Evolutionary conservation across 2,797 vertebrate genomes (phyloP).

Genomic region (Hyperoplus immaculatus): DNA sequence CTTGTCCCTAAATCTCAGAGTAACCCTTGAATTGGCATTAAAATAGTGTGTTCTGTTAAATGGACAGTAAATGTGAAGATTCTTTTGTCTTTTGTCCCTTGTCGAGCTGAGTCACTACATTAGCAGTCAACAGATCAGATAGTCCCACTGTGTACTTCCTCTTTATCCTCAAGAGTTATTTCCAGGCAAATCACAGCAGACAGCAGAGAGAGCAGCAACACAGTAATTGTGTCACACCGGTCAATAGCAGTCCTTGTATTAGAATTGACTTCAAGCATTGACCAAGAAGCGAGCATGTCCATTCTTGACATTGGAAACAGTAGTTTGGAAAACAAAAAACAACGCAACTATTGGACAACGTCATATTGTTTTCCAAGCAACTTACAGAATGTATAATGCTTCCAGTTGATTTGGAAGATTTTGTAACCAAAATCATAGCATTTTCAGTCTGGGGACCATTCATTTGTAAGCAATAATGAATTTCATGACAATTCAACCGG

Average conservation of each 20-base stretch:
- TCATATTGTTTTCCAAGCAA: too few relatives aligned
- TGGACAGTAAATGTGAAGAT: background rate
- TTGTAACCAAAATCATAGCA: background rate
- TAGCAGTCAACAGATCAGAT: constrained; percentile 17
- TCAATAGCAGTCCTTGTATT: constrained; percentile 50
- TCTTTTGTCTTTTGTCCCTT: background rate
- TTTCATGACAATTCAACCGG: background rate
- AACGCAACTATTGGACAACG: too few relatives aligned
- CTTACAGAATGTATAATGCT: background rate
- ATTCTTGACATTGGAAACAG: too few relatives aligned
- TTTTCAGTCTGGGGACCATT: background rate
- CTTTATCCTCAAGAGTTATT: constrained; percentile 40
- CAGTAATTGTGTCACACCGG: constrained; percentile 43
- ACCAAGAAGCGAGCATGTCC: background rate
- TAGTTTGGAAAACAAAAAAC: background rate
- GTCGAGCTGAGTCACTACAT: constrained; percentile 5
- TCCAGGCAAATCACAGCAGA: constrained; percentile 48
- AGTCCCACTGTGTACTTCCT: constrained; percentile 18
- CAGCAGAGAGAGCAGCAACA: constrained; percentile 31
- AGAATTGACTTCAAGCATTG: constrained; percentile 18
- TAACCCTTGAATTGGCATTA: constrained; percentile 39
- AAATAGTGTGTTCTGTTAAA: background rate
- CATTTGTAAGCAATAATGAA: background rate
- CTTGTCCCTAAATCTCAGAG: constrained; percentile 46
- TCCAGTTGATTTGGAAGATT: too few relatives aligned